phyloP scores from a whole-genome alignment of 2,888 invertebrate species.

The Aphrophora alni region DNA sequence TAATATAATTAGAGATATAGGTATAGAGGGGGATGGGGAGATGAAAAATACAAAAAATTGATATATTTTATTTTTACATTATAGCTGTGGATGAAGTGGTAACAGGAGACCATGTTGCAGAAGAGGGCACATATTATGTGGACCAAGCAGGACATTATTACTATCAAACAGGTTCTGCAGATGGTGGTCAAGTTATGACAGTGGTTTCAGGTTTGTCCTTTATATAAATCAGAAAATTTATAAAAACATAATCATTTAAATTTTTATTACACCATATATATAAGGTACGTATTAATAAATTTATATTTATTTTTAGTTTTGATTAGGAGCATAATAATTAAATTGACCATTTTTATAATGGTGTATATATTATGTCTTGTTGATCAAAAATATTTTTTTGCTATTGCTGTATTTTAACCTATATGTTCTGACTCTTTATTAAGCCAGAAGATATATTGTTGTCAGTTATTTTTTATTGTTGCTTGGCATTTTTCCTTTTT shows the following conservation, averaged over 20 bases:
- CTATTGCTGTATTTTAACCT: no score
- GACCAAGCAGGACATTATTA: constrained; percentile 84
- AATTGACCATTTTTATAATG: no score
- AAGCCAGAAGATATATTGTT: no score
- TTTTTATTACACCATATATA: neutral
- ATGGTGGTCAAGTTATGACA: constrained; percentile 51
- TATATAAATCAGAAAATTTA: neutral
- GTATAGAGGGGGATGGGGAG: no score
- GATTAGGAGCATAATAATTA: neutral
- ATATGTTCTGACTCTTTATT: no score
- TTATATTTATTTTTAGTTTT: neutral
- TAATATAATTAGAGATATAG: no score
- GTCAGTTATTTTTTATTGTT: no score
- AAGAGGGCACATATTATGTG: constrained; percentile 76
- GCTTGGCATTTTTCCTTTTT: no score
- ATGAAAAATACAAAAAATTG: no score
- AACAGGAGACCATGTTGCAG: constrained; percentile 58
- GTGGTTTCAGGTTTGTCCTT: constrained; percentile 50
- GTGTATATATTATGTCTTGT: no score
- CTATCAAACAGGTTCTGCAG: constrained; percentile 61
- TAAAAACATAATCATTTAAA: neutral
- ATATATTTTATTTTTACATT: no score
- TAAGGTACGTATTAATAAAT: neutral
- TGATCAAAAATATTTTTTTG: no score
- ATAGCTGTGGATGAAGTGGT: constrained; percentile 49